Conservation (phyloP, 1,140 invertebrate genomes). For the Rhopalosiphum padi region DNA sequence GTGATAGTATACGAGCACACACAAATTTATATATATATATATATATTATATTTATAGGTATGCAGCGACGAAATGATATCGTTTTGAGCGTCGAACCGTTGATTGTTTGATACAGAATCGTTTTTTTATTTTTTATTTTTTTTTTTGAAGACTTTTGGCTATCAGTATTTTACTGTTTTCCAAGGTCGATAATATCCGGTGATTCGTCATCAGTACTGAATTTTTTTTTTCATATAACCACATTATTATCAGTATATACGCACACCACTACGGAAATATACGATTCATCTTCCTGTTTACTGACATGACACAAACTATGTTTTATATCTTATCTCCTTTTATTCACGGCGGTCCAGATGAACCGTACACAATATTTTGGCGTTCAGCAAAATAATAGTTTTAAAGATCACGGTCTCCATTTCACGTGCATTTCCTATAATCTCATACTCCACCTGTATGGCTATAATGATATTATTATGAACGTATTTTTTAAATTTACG, state of each 20-base stretch:
- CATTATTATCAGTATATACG: not conserved
- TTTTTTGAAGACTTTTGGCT: not conserved
- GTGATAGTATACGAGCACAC: not conserved
- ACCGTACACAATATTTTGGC: not conserved
- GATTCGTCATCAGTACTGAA: not conserved
- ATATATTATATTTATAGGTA: not conserved
- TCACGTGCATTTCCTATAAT: not conserved
- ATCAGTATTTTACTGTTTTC: not conserved
- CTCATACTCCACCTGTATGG: not conserved
- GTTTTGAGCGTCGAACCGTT: too few species aligned
- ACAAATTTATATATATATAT: too few species aligned
- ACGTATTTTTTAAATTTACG: not conserved
- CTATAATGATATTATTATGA: not conserved
- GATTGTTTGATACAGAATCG: not conserved
- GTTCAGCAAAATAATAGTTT: not conserved
- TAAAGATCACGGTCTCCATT: not conserved
- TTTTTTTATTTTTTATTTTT: not conserved
- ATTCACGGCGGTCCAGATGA: not conserved
- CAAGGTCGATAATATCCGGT: slow-evolving; percentile 26
- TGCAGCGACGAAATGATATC: too few species aligned
- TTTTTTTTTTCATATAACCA: not conserved
- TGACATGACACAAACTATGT: not conserved
- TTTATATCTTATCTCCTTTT: not conserved
- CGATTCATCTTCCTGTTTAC: slow-evolving; percentile 12
- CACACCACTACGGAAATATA: not conserved